Conservation (phyloP, 2,113 vertebrate genomes). For the Spea multiplicata region DNA sequence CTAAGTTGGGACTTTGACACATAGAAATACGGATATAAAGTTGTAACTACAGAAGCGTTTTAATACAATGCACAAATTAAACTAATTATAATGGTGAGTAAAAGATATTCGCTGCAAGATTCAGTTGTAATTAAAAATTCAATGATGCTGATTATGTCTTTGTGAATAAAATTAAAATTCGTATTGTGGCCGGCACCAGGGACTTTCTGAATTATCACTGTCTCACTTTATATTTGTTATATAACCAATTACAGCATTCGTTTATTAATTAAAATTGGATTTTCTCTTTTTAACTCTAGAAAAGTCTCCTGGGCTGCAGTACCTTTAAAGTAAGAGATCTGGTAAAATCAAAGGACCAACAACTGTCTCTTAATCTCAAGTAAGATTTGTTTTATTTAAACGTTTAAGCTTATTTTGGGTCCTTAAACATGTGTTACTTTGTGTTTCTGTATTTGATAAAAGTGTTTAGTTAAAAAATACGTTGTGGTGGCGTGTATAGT, state of each 20-base stretch:
- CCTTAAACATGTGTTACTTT: too few species aligned
- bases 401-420: not conserved
- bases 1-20: too few species aligned
- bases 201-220: not conserved
- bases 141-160: too few species aligned
- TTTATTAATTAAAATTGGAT: conserved; percentile 16
- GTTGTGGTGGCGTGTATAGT: too few species aligned
- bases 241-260: not conserved
- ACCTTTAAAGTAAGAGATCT: conserved; percentile 87
- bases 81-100: too few species aligned
- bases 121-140: too few species aligned
- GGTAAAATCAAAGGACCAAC: conserved; percentile 85
- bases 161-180: not conserved
- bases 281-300: conserved; percentile 65
- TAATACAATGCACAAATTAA: too few species aligned
- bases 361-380: conserved; percentile 85
- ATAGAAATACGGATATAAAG: too few species aligned
- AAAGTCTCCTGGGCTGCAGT: conserved; percentile 85
- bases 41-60: too few species aligned
- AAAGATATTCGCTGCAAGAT: too few species aligned
- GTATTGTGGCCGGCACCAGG: not conserved
- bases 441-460: too few species aligned
- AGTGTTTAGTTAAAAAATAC: too few species aligned
- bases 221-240: conserved; percentile 6
- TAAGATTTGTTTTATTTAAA: conserved; percentile 56